Percentiles rank a stretch among this genome's conserved stretches.
Conservation (phyloP, 30 jellyfish, hydroid and myxozoan genomes). For the Catostylus mosaicus region DNA sequence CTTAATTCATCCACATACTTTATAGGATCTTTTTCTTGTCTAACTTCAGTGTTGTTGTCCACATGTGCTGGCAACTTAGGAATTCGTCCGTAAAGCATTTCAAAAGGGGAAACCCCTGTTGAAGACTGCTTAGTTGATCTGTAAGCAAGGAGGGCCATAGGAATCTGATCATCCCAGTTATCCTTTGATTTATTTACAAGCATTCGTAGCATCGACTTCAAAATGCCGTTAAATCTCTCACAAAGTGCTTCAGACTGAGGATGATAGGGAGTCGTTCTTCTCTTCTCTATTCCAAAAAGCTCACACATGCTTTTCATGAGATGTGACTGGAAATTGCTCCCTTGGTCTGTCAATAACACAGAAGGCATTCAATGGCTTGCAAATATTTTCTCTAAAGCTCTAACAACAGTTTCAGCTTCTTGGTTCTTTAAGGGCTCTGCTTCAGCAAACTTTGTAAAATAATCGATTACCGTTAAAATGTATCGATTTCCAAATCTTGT, state of each 20-base stretch:
- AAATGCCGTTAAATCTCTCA: conserved; percentile 21
- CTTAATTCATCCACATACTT: too few relatives aligned
- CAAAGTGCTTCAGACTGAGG: conserved; percentile 42
- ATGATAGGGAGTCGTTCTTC: conserved; percentile 38
- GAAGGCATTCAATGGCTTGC: conserved; percentile 17
- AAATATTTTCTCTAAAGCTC: conserved; percentile 16
- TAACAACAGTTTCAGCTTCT: conserved; percentile 37
- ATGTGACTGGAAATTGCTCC: conserved; percentile 28
- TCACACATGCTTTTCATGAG: conserved; percentile 5
- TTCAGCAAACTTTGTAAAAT: conserved; percentile 44
- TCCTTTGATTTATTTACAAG: conserved; percentile 4
- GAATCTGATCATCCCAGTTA: conserved; percentile 4
- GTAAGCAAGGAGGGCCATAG: not conserved
- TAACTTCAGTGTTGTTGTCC: too few relatives aligned
- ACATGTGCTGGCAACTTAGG: too few relatives aligned
- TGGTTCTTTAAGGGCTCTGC: conserved; percentile 32
- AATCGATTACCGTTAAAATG: conserved; percentile 28
- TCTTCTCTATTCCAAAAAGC: conserved; percentile 12
- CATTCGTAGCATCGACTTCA: conserved; percentile 3
- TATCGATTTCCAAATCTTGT: conserved; percentile 29
- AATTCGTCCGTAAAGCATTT: too few relatives aligned
- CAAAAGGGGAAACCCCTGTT: too few relatives aligned
- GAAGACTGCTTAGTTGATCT: not conserved
- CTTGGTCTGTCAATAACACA: conserved; percentile 15
- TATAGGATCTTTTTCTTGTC: too few relatives aligned